These are phyloP conservation scores for Tigriopus japonicus DNA, from an alignment of 1,140 invertebrate species.

Conservation along the genomic window DNA sequence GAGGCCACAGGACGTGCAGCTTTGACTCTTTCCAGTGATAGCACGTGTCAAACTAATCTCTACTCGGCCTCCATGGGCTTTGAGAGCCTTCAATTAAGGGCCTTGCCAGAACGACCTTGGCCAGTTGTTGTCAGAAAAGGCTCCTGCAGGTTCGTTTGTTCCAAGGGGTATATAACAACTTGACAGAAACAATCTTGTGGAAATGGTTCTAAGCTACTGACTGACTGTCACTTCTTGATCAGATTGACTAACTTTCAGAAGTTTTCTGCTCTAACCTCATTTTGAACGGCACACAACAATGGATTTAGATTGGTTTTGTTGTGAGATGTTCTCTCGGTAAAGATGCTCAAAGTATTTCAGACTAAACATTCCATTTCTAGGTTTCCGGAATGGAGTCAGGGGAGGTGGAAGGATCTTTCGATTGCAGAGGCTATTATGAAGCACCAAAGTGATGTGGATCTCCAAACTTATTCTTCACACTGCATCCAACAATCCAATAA, in stretches of 20 bases:
- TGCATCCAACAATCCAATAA: not conserved
- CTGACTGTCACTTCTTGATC: too few species aligned
- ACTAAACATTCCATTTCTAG: not conserved
- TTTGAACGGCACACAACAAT: not conserved
- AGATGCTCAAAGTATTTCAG: not conserved
- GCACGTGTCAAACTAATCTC: conserved; percentile 40
- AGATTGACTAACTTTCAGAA: too few species aligned
- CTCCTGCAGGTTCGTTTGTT: not conserved
- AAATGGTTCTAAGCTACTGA: too few species aligned
- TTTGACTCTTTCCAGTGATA: conserved; percentile 43
- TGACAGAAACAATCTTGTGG: too few species aligned
- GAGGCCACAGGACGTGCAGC: conserved; percentile 33
- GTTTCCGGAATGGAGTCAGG: not conserved
- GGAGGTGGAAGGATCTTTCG: not conserved
- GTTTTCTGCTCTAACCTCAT: too few species aligned
- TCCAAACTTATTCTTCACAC: not conserved
- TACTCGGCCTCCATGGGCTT: conserved; percentile 36
- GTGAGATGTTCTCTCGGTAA: not conserved
- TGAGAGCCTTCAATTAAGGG: conserved; percentile 35
- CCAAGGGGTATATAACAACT: too few species aligned
- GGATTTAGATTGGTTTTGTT: not conserved
- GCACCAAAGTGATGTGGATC: not conserved
- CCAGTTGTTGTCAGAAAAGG: conserved; percentile 13
- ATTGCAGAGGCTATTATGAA: not conserved
- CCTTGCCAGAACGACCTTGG: conserved; percentile 21